Evolutionary conservation across 2,888 invertebrate species (phyloP).

Genomic region (Galeopsomyia nigrocyanea): DNA sequence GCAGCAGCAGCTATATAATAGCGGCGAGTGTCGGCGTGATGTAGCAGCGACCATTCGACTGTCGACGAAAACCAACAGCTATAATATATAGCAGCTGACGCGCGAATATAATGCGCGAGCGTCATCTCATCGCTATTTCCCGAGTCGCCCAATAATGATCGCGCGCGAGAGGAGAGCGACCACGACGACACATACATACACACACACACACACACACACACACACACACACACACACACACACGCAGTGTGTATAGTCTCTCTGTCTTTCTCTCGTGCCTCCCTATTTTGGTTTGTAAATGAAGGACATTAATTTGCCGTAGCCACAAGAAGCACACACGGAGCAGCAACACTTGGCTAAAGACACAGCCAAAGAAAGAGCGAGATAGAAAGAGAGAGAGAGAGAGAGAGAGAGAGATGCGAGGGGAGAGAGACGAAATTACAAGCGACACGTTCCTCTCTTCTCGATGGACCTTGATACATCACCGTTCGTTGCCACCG

Average conservation of each 20-base stretch:
- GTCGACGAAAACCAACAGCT: slow-evolving; percentile 10
- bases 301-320: slow-evolving; percentile 53
- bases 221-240: too few species aligned
- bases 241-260: not conserved
- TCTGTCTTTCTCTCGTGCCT: slow-evolving; percentile 39
- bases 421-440: slow-evolving; percentile 43
- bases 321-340: slow-evolving; percentile 23
- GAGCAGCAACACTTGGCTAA: too few species aligned
- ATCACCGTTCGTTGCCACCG: slow-evolving; percentile 46
- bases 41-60: too few species aligned
- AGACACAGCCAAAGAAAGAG: not conserved
- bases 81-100: slow-evolving; percentile 34
- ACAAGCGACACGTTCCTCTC: slow-evolving; percentile 45
- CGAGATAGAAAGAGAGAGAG: slow-evolving; percentile 26
- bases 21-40: too few species aligned
- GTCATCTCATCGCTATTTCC: slow-evolving; percentile 60
- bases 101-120: slow-evolving; percentile 41
- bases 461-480: slow-evolving; percentile 38
- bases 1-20: too few species aligned
- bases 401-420: slow-evolving; percentile 29
- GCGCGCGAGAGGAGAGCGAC: slow-evolving; percentile 36
- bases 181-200: too few species aligned
- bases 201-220: too few species aligned
- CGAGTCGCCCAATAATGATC: slow-evolving; percentile 48
- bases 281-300: slow-evolving; percentile 55